Percentiles rank a stretch among this genome's conserved stretches.
phyloP scores from a whole-genome alignment of 2,888 invertebrate species.

The Drosophila ezoana region DNA sequence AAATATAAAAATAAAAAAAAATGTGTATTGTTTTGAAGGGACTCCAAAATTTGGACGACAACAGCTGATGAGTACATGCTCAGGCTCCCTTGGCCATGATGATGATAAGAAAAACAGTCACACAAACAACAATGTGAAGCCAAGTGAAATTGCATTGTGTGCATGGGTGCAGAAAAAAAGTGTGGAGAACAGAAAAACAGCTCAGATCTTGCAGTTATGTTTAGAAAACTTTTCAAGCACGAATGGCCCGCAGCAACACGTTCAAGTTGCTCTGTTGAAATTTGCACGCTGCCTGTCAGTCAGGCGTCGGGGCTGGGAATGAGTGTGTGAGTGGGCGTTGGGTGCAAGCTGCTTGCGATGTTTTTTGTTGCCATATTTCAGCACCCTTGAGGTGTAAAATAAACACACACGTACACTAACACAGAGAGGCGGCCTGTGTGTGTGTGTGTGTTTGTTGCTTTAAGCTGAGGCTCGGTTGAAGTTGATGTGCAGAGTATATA shows the following conservation, averaged over 20 bases:
- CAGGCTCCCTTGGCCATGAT: slow-evolving; percentile 16
- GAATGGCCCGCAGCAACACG: slow-evolving; percentile 76
- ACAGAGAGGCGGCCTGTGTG: neutral
- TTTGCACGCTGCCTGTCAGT: slow-evolving; percentile 58
- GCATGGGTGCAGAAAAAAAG: slow-evolving; percentile 39
- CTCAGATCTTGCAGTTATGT: slow-evolving; percentile 71
- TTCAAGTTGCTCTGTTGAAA: slow-evolving; percentile 61
- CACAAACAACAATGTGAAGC: slow-evolving; percentile 53
- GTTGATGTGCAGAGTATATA: slow-evolving; percentile 34
- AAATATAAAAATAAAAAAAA: neutral
- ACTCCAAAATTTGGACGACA: slow-evolving; percentile 22
- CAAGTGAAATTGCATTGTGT: slow-evolving; percentile 63
- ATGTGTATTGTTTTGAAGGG: slow-evolving; percentile 5
- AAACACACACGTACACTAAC: slow-evolving; percentile 46
- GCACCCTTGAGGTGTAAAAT: slow-evolving; percentile 78
- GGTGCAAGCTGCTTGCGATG: slow-evolving; percentile 26
- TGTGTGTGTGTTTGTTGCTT: slow-evolving; percentile 35
- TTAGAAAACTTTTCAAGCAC: slow-evolving; percentile 80
- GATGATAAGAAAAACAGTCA: slow-evolving; percentile 44
- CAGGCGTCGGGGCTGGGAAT: slow-evolving; percentile 2
- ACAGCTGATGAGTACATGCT: slow-evolving; percentile 27
- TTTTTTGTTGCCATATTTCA: slow-evolving; percentile 67
- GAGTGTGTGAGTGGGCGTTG: slow-evolving; percentile 9
- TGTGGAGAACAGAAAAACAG: slow-evolving; percentile 40
- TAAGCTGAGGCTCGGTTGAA: slow-evolving; percentile 36